Evolutionary conservation across 1,140 invertebrate species (phyloP).

Genomic region (Macrobrachium nipponense): DNA sequence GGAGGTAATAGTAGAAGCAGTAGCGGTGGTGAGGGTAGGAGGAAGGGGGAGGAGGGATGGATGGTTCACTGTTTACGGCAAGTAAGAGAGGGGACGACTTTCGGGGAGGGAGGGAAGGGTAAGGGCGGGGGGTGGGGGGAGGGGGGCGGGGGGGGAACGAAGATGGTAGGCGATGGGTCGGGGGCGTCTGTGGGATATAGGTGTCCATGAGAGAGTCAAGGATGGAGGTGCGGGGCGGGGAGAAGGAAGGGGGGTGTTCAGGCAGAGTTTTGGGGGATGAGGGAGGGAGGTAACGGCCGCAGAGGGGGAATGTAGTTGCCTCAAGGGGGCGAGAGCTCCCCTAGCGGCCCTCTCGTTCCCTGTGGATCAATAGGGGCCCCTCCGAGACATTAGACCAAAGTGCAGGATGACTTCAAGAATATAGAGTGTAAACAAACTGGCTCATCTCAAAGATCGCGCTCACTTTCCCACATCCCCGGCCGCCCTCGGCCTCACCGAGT

Average conservation of each 20-base stretch:
- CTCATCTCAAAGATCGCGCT: not conserved
- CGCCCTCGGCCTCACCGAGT: not conserved
- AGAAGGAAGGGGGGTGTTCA: not conserved
- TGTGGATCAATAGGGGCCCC: slow-evolving; percentile 55
- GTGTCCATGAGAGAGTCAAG: not conserved
- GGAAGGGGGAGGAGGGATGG: not conserved
- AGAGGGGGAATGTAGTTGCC: slow-evolving; percentile 37
- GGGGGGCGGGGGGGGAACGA: too few relatives aligned
- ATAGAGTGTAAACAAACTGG: slow-evolving; percentile 23
- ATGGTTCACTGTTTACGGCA: not conserved
- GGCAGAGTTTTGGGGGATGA: not conserved
- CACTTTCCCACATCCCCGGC: not conserved
- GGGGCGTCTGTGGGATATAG: not conserved
- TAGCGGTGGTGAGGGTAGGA: not conserved
- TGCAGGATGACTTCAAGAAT: slow-evolving; percentile 59
- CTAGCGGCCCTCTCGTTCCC: slow-evolving; percentile 47
- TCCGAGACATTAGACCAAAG: slow-evolving; percentile 59
- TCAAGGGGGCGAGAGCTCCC: slow-evolving; percentile 53
- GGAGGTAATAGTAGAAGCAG: not conserved
- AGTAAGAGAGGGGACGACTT: not conserved
- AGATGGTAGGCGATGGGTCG: not conserved
- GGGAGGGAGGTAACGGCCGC: slow-evolving; percentile 36
- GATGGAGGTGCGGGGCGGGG: not conserved
- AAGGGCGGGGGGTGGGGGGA: too few relatives aligned
- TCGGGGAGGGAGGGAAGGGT: not conserved